Evolutionary conservation across 2,888 invertebrate species (phyloP), one percentile per base, ranked within the genome.

Genomic region (Agriopis aurantiaria): DNA sequence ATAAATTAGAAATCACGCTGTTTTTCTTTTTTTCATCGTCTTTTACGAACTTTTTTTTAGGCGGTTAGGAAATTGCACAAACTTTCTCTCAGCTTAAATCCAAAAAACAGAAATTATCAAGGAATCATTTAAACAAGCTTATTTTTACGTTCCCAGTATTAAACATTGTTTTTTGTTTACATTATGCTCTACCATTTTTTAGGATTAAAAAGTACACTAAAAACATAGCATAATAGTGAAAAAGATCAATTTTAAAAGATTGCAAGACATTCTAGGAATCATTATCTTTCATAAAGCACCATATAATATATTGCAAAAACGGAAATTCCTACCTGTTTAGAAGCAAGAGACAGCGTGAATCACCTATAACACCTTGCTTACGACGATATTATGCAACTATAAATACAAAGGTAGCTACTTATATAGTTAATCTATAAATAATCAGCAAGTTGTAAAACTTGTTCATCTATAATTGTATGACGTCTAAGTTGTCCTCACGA

Each of bases 381-480:
- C 11, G 58, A 33, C 7, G 33, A 52, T n/a, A 45, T 74, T 72
- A 73, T 64, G 65, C 58, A 75, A 69, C 61, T 55, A 57, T 14
- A 55, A 48, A 41, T n/a, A 33, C 23, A 17, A 14, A 61, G 69
- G 68, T 65, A 53, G 53, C 57, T 68, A 71, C 74, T 73, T 74
- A 60, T 46, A 58, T 52, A 55, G 48, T 65, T 70, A 68, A 68
- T 75, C 71, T 73, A 73, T 69, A 65, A 77, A 73, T 75, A 75
- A 71, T 71, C 58, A 58, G 62, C 62, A 52, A 49, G 55, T 68
- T 55, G 73, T 65, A 46, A 70, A 74, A 77, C 77, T 68, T 8
- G 77, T 75, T 75, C 63, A 69, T 65, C 67, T 71, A 74, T 65
- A 69, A 74, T 45, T 60, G 45, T 58, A 69, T 74, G 74, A 73